Percentiles rank a stretch among this genome's conserved stretches.
Evolutionary conservation across 2,888 invertebrate species (phyloP).

Genomic region (Rhagium mordax): DNA sequence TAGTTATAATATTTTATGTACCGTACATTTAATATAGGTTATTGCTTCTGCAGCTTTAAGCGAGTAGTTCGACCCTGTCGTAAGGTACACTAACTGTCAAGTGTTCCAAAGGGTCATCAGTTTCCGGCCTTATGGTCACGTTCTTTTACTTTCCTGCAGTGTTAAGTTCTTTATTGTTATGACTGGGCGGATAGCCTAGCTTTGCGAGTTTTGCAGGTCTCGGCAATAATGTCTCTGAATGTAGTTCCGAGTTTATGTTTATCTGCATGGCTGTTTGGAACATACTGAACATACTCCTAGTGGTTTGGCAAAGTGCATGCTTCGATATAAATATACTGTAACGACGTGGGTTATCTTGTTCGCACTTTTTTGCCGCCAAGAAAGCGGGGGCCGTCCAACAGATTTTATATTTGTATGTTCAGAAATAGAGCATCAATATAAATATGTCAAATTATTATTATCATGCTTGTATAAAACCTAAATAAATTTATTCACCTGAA

Average conservation of each 20-base stretch:
- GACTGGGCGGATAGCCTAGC: slow-evolving; percentile 43
- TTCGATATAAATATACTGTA: not conserved
- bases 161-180: slow-evolving; percentile 49
- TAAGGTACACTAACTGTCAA: not conserved
- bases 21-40: not conserved
- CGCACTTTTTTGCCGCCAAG: not conserved
- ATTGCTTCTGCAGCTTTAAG: not conserved
- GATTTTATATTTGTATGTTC: not conserved
- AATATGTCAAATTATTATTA: too few relatives aligned
- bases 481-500: too few relatives aligned
- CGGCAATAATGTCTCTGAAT: slow-evolving; percentile 33
- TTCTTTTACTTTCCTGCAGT: not conserved
- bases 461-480: too few relatives aligned
- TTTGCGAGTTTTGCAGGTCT: slow-evolving; percentile 29
- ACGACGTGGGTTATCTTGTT: not conserved
- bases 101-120: slow-evolving; percentile 4
- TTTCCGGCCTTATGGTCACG: slow-evolving; percentile 15
- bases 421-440: too few relatives aligned
- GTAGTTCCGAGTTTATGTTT: slow-evolving; percentile 43
- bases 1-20: too few relatives aligned
- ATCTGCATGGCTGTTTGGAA: slow-evolving; percentile 37
- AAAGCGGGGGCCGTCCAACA: not conserved
- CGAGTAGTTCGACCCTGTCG: not conserved
- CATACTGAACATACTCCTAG: slow-evolving; percentile 18
- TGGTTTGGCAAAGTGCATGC: slow-evolving; percentile 3